Evolutionary conservation across 1,140 invertebrate genomes (phyloP), one percentile per base, ranked within the genome.

Genomic region (Orius insidiosus): DNA sequence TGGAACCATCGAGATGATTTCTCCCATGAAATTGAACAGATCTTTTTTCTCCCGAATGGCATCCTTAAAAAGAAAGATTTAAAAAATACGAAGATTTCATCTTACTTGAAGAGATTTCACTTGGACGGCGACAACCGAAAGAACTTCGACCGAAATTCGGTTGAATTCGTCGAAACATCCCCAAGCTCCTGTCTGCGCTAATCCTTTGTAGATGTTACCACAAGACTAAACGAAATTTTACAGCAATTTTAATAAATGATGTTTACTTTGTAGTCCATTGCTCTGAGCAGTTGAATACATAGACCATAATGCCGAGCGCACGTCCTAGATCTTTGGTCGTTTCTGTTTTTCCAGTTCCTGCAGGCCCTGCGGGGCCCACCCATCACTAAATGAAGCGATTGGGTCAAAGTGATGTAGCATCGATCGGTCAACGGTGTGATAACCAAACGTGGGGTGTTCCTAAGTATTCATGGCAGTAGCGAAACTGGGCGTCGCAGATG

Each of bases 81-180:
- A 30, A 5, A 47, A 36, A 18, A 8, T n/a, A n/a, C n/a, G n/a
- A n/a, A n/a, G n/a, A 3, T 35, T 40, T 13, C 2, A 3, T 31
- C 8, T 19, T 51, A 61, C 62, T 57, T 63, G 80, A 5, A 89
- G 78, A 39, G 83, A 83, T 64, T 93, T 94, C 0, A 97, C 89
- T 73, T 97, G 93, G 0, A 96, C 90, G 2, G 92, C 90, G 7
- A 96, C 90, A 1, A 97, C 92, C 10, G 92, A 96, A 7, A 97
- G 65, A 1, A 96, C 92, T 68, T 96, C 90, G 0, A 96, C 89
- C 0, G 90, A 88, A 55, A 96, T 96, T 55, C 92, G 72, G 60
- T 97, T 96, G 60, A 97, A 96, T 60, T 97, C 92, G 64, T 97
- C 93, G 67, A 97, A 97, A 63, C 93, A 96, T 11, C 92, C 90